Conservation (phyloP, 1,140 invertebrate genomes). For the Spodoptera litura region DNA sequence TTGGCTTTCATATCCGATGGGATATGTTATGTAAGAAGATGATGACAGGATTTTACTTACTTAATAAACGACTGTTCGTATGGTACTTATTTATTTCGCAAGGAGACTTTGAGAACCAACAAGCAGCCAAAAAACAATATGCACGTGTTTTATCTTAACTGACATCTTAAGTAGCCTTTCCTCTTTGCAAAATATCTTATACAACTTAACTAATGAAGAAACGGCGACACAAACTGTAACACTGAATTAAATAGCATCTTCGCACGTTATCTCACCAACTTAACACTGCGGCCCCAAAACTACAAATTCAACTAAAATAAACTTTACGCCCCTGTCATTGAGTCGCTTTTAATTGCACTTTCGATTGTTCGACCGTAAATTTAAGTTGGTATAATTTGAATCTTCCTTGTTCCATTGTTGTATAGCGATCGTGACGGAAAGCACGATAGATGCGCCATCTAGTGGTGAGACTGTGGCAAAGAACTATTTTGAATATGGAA, state of each 20-base stretch:
- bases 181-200: slow-evolving; percentile 45
- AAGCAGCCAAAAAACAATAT: background rate
- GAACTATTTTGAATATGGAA: slow-evolving; percentile 43
- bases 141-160: slow-evolving; percentile 1
- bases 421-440: slow-evolving; percentile 46
- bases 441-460: slow-evolving; percentile 43
- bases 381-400: slow-evolving; percentile 31
- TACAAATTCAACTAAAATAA: background rate
- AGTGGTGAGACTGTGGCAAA: slow-evolving; percentile 42
- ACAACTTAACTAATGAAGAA: slow-evolving; percentile 46
- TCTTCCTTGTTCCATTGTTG: slow-evolving; percentile 53
- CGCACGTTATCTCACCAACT: slow-evolving; percentile 38
- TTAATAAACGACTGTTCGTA: no score
- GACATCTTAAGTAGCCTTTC: slow-evolving; percentile 25
- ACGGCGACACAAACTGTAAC: slow-evolving; percentile 31
- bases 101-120: background rate
- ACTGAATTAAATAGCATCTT: slow-evolving; percentile 36
- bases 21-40: no score
- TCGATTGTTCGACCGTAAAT: background rate
- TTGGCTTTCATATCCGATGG: no score
- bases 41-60: no score
- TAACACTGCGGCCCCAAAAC: background rate
- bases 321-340: slow-evolving; percentile 17
- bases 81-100: no score
- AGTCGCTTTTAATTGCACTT: slow-evolving; percentile 6